phyloP scores from a whole-genome alignment of 2,113 vertebrate genomes.

The Pygoscelis adeliae region DNA sequence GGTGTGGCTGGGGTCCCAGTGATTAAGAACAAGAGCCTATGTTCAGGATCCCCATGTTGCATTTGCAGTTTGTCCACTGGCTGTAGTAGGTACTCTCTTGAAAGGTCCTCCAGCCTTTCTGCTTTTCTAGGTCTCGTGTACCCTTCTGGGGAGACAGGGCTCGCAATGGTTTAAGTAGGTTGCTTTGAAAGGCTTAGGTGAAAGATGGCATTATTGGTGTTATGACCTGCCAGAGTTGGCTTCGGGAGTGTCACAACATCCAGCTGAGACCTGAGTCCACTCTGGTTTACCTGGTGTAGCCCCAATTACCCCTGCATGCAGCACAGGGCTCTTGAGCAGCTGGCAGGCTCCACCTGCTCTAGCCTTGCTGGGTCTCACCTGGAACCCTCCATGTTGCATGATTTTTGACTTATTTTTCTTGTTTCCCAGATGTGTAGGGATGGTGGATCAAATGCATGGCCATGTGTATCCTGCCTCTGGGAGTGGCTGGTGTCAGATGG shows the following conservation, averaged over 20 bases:
- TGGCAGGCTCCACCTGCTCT: neutral
- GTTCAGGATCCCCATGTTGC: rapidly evolving
- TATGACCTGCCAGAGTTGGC: neutral
- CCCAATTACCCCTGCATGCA: rapidly evolving
- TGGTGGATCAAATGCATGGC: neutral
- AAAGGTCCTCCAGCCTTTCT: neutral
- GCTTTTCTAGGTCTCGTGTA: neutral
- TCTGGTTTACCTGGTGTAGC: neutral
- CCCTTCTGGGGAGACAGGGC: neutral
- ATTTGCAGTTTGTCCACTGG: neutral
- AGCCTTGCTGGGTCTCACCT: neutral
- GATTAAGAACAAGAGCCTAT: neutral
- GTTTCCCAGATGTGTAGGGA: neutral
- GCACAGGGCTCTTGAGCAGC: neutral
- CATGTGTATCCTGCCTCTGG: neutral
- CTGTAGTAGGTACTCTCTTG: neutral
- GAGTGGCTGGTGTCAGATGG: neutral
- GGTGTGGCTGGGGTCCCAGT: neutral
- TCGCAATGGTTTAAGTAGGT: neutral
- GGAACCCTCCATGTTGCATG: rapidly evolving
- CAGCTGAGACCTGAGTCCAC: neutral
- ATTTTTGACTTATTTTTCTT: neutral
- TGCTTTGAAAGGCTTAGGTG: neutral
- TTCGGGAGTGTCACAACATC: neutral
- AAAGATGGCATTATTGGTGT: neutral